Conservation (phyloP, 2,113 vertebrate genomes). For the Pygoscelis antarcticus region DNA sequence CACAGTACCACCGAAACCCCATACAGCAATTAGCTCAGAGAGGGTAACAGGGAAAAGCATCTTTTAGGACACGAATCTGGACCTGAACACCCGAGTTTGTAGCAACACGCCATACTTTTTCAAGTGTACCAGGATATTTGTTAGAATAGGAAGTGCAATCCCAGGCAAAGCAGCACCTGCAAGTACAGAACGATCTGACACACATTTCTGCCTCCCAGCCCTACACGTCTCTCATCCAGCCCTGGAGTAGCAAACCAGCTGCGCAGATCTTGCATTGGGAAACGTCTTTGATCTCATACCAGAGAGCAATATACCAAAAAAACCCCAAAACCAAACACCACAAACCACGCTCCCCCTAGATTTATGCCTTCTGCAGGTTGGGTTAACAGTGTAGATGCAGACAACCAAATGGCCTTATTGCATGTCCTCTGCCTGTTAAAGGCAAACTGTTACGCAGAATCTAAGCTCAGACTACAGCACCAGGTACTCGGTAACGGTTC, state of each 20-base stretch:
- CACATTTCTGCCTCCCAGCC: accelerated
- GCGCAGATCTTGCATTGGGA: too few relatives aligned
- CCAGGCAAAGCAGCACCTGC: neutral
- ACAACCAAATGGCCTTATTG: neutral
- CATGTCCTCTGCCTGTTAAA: neutral
- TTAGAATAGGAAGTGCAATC: neutral
- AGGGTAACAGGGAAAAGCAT: neutral
- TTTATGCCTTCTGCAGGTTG: neutral
- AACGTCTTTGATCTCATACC: neutral
- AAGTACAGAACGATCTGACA: neutral
- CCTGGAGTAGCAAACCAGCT: neutral
- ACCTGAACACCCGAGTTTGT: neutral
- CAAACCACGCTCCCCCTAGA: neutral
- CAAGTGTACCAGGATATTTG: neutral
- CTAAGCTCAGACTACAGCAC: neutral
- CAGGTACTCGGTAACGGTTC: too few relatives aligned
- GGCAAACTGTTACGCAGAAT: accelerated
- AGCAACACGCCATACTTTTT: neutral
- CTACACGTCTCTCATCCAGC: accelerated
- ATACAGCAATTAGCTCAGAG: neutral
- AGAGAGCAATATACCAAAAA: neutral
- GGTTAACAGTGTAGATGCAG: neutral
- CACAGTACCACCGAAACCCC: neutral
- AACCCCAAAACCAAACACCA: neutral
- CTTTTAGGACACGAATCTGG: neutral